phyloP scores from a whole-genome alignment of 2,888 invertebrate genomes.

The Blera fallax region DNA sequence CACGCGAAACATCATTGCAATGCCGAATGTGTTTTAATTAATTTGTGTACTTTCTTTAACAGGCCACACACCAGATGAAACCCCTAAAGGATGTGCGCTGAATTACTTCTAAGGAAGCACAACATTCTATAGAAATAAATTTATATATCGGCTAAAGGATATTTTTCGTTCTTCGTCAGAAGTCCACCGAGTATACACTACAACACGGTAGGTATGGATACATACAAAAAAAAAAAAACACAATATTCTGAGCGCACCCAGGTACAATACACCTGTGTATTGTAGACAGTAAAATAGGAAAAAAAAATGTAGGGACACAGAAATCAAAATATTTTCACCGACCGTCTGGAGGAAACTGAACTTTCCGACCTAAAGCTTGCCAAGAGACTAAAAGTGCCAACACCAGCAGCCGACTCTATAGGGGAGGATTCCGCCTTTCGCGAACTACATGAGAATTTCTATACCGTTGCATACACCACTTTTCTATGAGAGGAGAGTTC shows the following conservation, averaged over 20 bases:
- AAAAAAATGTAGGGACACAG: neutral
- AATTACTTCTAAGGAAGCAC: conserved; percentile 4
- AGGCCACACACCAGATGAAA: conserved; percentile 6
- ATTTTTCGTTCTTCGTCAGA: conserved; percentile 11
- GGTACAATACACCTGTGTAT: conserved; percentile 61
- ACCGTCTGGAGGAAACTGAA: conserved; percentile 55
- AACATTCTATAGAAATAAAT: neutral
- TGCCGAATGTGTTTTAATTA: neutral
- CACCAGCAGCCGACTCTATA: conserved; percentile 10
- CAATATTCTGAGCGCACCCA: neutral
- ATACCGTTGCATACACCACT: neutral
- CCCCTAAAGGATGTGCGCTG: conserved; percentile 34
- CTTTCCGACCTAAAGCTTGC: conserved; percentile 70
- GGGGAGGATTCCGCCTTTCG: conserved; percentile 44
- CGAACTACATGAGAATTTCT: conserved; percentile 16
- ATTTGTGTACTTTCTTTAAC: neutral
- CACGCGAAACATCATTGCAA: neutral
- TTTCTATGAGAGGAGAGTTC: neutral
- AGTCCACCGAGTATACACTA: conserved; percentile 37
- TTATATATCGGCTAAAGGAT: conserved; percentile 8
- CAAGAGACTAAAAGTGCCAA: conserved; percentile 63
- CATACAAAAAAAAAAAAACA: neutral
- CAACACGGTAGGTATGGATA: conserved; percentile 18
- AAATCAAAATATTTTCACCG: conserved; percentile 17
- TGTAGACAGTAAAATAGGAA: neutral